Evolutionary conservation across 2,113 vertebrate genomes (phyloP).

Genomic region (Tonatia bakeri): DNA sequence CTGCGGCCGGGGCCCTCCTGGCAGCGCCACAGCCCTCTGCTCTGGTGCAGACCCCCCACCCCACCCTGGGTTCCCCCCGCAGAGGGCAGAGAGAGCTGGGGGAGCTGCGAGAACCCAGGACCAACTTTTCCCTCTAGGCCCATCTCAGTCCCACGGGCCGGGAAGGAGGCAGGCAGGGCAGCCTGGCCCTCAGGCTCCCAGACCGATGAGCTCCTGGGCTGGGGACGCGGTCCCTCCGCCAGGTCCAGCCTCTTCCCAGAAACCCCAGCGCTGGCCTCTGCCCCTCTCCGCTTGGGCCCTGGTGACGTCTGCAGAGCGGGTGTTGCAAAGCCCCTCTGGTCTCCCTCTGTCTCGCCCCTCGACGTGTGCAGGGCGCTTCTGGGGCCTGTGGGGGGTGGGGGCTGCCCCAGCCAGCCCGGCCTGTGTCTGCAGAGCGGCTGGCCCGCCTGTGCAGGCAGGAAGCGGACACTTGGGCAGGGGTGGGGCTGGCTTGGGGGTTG

Average conservation of each 20-base stretch:
- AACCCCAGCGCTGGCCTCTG: neutral
- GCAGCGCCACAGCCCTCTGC: neutral
- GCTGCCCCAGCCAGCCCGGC: neutral
- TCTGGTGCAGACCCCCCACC: neutral
- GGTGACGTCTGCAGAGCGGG: fast-evolving
- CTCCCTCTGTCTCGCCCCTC: fast-evolving
- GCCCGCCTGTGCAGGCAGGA: neutral
- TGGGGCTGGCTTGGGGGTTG: neutral
- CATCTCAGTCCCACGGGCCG: fast-evolving
- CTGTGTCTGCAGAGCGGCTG: fast-evolving
- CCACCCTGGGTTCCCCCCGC: fast-evolving
- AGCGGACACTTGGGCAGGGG: neutral
- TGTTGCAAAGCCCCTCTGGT: fast-evolving
- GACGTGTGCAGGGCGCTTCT: neutral
- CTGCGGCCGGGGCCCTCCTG: neutral
- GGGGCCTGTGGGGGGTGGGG: fast-evolving
- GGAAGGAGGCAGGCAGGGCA: neutral
- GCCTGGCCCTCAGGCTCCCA: neutral
- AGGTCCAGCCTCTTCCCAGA: neutral
- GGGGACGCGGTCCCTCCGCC: neutral
- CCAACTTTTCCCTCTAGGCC: neutral
- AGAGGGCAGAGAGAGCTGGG: neutral
- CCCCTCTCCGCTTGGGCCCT: neutral
- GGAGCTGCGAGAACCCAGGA: neutral
- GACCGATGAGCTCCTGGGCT: neutral